Evolutionary conservation across 2,797 vertebrate genomes (phyloP).

Genomic region (Lepilemur septentrionalis): DNA sequence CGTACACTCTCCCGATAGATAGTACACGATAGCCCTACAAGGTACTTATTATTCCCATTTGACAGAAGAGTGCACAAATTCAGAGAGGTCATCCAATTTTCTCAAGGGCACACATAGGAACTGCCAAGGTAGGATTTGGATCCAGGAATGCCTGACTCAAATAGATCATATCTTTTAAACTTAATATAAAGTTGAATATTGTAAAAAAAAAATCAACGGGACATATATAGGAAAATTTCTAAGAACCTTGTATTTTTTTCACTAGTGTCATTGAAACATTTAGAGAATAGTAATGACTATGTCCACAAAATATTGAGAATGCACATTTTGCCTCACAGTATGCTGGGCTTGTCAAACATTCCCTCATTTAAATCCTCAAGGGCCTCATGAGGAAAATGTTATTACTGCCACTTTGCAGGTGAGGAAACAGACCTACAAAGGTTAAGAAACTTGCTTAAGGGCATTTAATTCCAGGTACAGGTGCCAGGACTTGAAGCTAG

Average conservation of each 20-base stretch:
- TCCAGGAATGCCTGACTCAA: not conserved
- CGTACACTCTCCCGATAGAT: not conserved
- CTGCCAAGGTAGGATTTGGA: not conserved
- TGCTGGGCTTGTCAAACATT: not conserved
- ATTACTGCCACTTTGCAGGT: not conserved
- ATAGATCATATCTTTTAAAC: not conserved
- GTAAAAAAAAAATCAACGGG: not conserved
- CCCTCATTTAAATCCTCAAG: not conserved
- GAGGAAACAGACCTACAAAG: not conserved
- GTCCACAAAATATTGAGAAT: not conserved
- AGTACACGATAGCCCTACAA: not conserved
- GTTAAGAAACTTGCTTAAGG: not conserved
- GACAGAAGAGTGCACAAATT: not conserved
- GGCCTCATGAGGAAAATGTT: not conserved
- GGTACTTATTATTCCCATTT: constrained; percentile 6
- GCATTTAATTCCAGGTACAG: not conserved
- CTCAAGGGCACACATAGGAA: not conserved
- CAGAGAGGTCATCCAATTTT: not conserved
- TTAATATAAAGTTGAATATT: not conserved
- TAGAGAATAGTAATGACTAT: not conserved
- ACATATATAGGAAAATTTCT: not conserved
- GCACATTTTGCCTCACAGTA: not conserved
- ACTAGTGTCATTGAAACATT: not conserved
- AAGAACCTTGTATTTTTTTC: not conserved
- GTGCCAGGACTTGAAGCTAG: not conserved